phyloP scores from a whole-genome alignment of 2,888 invertebrate genomes.

The Caenorhabditis japonica region DNA sequence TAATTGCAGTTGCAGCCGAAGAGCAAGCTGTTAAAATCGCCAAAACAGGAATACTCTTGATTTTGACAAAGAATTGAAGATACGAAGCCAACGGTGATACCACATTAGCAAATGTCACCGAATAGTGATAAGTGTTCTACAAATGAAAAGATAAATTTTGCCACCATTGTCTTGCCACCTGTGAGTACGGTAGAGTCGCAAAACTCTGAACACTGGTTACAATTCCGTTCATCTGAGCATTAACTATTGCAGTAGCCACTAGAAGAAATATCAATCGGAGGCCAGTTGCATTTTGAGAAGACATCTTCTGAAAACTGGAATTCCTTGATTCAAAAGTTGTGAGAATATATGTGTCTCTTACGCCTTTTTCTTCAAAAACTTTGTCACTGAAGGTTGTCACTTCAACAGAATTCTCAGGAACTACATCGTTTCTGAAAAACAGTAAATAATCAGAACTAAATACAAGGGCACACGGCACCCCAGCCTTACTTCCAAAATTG shows the following conservation, averaged over 20 bases:
- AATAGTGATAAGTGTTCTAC: slow-evolving; percentile 84
- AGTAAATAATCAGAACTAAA: too few relatives aligned
- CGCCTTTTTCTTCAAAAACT: background rate
- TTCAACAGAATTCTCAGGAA: too few relatives aligned
- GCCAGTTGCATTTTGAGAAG: slow-evolving; percentile 33
- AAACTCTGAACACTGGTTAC: slow-evolving; percentile 87
- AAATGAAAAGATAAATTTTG: slow-evolving; percentile 6
- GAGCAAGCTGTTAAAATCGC: slow-evolving; percentile 77
- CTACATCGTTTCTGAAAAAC: too few relatives aligned
- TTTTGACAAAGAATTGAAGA: slow-evolving; percentile 80
- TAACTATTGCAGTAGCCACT: slow-evolving; percentile 80
- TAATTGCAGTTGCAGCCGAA: slow-evolving; percentile 82
- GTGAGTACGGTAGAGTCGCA: slow-evolving; percentile 87
- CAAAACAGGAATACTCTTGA: slow-evolving; percentile 37
- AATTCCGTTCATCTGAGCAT: slow-evolving; percentile 85
- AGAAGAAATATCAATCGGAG: slow-evolving; percentile 75
- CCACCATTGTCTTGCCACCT: slow-evolving; percentile 76
- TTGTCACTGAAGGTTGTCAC: too few relatives aligned
- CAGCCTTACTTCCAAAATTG: too few relatives aligned
- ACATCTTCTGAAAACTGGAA: slow-evolving; percentile 25
- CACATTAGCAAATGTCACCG: slow-evolving; percentile 85
- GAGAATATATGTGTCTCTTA: too few relatives aligned
- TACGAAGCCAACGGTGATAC: slow-evolving; percentile 87
- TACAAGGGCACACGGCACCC: too few relatives aligned
- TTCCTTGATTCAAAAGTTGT: background rate